These are phyloP conservation scores for Calcarius lapponicus DNA, from an alignment of 2,797 vertebrate genomes.

Conservation along the genomic window DNA sequence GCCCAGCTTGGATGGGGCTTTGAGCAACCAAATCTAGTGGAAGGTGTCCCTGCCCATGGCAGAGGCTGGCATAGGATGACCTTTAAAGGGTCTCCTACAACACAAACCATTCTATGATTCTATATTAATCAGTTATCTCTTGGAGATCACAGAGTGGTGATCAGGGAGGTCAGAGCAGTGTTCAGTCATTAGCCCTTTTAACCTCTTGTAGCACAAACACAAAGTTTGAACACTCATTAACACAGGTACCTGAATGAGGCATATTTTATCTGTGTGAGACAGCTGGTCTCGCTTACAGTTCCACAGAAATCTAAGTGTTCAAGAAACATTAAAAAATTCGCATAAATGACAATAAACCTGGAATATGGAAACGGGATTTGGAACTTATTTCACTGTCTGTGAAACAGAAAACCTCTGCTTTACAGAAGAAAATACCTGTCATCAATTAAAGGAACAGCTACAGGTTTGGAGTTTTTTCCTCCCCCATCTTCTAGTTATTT, in stretches of 20 bases:
- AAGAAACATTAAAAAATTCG: neutral
- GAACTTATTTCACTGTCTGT: neutral
- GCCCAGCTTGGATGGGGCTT: neutral
- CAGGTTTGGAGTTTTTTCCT: accelerated
- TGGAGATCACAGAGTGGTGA: neutral
- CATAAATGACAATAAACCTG: neutral
- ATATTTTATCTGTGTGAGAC: neutral
- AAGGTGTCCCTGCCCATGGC: neutral
- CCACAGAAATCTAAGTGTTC: neutral
- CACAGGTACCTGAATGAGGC: neutral
- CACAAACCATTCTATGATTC: neutral
- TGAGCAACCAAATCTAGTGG: neutral
- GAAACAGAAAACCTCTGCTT: neutral
- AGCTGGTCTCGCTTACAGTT: neutral
- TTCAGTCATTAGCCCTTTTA: neutral
- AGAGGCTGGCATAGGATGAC: neutral
- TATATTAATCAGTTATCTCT: neutral
- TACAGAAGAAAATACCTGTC: neutral
- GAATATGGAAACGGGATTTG: neutral
- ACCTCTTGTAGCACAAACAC: neutral
- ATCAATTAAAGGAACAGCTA: neutral
- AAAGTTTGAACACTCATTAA: neutral
- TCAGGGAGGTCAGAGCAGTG: neutral
- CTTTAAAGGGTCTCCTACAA: neutral
- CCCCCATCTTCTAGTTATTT: neutral